These are phyloP conservation scores for Gymnorhina tibicen DNA, from an alignment of 2,113 vertebrate genomes.

Conservation along the genomic window DNA sequence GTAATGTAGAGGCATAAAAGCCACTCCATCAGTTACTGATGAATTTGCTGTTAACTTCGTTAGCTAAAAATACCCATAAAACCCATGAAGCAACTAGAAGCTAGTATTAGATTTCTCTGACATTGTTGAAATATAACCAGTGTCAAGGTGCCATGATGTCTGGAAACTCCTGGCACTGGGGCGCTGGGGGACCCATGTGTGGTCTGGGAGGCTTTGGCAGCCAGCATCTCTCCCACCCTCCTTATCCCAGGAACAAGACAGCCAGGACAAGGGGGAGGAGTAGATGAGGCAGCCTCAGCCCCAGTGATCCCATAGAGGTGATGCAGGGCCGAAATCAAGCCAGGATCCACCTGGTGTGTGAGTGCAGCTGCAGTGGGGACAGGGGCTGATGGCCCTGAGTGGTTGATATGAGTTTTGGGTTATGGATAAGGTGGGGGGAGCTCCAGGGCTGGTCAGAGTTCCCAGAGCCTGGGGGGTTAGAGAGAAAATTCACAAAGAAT, in stretches of 20 bases:
- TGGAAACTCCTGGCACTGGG: not conserved
- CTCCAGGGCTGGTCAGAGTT: not conserved
- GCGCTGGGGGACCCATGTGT: fast-evolving
- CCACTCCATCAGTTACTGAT: not conserved
- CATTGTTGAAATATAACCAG: not conserved
- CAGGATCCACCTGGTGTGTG: not conserved
- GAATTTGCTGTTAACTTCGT: not conserved
- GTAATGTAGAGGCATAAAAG: not conserved
- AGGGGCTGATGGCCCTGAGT: fast-evolving
- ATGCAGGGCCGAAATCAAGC: not conserved
- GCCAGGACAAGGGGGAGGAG: not conserved
- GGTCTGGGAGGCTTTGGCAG: not conserved
- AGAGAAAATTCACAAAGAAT: not conserved
- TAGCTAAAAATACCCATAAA: not conserved
- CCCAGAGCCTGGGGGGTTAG: not conserved
- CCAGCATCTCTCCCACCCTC: not conserved
- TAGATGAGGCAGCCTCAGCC: not conserved
- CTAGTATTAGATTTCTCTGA: not conserved
- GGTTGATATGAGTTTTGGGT: not conserved
- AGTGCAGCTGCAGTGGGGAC: not conserved
- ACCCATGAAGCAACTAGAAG: not conserved
- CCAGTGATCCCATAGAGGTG: not conserved
- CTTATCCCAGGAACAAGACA: not conserved
- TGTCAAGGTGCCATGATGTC: fast-evolving
- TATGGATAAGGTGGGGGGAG: fast-evolving